Evolutionary conservation across 2,113 vertebrate genomes (phyloP), one percentile per base, ranked within the genome.

Genomic region (Triplophysa dalaica): DNA sequence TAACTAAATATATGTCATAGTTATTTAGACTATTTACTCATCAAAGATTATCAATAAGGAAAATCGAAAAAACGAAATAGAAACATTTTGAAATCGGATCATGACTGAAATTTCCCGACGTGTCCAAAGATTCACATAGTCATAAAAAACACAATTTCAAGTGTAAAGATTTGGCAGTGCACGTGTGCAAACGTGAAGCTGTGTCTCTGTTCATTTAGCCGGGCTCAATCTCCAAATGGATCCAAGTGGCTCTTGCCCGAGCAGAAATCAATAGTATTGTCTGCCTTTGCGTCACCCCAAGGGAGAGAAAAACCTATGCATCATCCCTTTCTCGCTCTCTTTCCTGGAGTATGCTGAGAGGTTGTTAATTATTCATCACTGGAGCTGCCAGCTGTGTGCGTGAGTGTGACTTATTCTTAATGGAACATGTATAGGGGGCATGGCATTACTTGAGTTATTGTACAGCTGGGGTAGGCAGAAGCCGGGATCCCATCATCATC

Each of bases 181-280:
- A 10, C 21, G 54, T 60, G 29, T n/a, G 21, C 19, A 52, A 22
- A 17, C 13, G 50, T 7, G 7, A 76, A 64, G 61, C 12, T 33
- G 29, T 8, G 6, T 62, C 66, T 66, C 63, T 48, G 84, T 76
- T 88, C 77, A 78, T 85, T 86, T 82, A 78, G 38, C 78, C 81
- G 68, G 75, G 70, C 77, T 82, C 70, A 65, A 82, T 83, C 82
- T 66, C 60, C 70, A 86, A 80, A 88, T 77, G 75, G 74, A 87
- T 76, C 61, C 60, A 70, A 77, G 73, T 26, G 68, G 63, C 81
- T 75, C 79, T 80, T 41, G 72, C 78, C 19, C 50, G 24, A 79
- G 80, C 10, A 69, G 77, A 89, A 85, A 92, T 90, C 88, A 86
- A 90, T 90, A 83, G 17, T 16, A 77, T 56, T 45, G 80, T 87